These are phyloP conservation scores for Amphimedon queenslandica DNA, from an alignment of 37 sponge, comb jelly and placozoan species.

Conservation along the genomic window DNA sequence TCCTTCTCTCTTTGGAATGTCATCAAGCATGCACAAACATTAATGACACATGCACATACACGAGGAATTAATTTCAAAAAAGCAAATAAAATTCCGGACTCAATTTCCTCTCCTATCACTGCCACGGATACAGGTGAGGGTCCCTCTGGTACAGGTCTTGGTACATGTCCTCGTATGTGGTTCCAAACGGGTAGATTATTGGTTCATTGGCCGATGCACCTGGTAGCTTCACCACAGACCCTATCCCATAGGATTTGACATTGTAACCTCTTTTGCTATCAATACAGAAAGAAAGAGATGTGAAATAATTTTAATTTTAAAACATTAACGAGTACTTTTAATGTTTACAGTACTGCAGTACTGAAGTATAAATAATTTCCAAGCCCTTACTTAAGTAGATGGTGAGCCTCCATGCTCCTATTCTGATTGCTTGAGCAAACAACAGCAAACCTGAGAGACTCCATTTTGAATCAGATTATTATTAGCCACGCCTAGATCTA, in stretches of 20 bases:
- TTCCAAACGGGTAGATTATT: constrained; percentile 82
- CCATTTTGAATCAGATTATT: not conserved
- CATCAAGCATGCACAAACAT: no score
- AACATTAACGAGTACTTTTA: not conserved
- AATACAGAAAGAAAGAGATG: constrained; percentile 9
- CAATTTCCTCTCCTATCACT: no score
- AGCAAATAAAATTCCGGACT: no score
- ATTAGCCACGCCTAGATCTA: no score
- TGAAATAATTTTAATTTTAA: not conserved
- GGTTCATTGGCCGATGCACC: constrained; percentile 77
- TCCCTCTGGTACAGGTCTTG: constrained; percentile 75
- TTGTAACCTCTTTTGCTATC: constrained; percentile 88
- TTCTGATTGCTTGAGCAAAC: constrained; percentile 99
- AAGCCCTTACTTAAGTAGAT: constrained; percentile 76
- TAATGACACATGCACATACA: no score
- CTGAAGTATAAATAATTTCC: constrained; percentile 5
- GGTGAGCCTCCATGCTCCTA: constrained; percentile 98
- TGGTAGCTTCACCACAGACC: constrained; percentile 86
- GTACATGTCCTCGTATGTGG: constrained; percentile 91
- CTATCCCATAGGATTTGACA: constrained; percentile 92
- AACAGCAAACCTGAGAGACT: constrained; percentile 79
- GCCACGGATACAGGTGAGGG: constrained; percentile 72
- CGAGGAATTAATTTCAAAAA: no score
- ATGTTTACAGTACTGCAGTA: not conserved
- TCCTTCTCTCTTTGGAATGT: no score